Base-by-base conservation (phyloP, 2,797 vertebrate species). In the Epinephelus malabaricus region DNA sequence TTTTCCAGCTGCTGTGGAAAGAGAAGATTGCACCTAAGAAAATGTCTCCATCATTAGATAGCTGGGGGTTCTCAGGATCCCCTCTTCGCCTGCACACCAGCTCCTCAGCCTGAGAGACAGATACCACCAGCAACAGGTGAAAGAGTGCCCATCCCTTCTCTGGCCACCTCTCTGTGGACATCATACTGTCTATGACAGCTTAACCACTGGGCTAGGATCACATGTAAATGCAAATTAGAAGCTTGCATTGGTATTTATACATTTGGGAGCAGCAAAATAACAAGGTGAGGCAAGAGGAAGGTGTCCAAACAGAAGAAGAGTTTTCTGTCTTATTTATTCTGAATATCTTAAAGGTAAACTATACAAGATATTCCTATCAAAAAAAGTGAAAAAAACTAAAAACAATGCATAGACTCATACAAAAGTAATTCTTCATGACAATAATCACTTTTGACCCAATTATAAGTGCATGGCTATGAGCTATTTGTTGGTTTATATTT, bases 1-100 rank as follows among this genome's bases (percentile, higher is more conserved):
- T 65, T 23, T 84, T 78, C 92, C 91, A 94, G 79, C 85, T 94
- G 55, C 84, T 92, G 82, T 94, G 94, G 46, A 95, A 93, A n/a
- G 91, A 87, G 12, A 94, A 94, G 23, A 94, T 84, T 2, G 90
- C 94, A 62, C 94, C 94, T n/a, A 95, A 58, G 43, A 90, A 67
- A 18, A 94, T 90, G 79, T 94, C 88, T 9, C 94, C 94, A 23
- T 92, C 69, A 50, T 92, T 92, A 27, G 43, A 89, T 43, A 94
- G 58, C 38, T 91, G 89, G 21, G 92, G 94, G 18, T 76, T 82
- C 47, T 92, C 89, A 58, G 78, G 65, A 23, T 87, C 81, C 34
- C 89, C 94, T 67, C 64, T 88, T 23, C 68, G 85, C 11, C 45
- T 78, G 73, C 93, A 95, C 6, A 78, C 2, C 9, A 47, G 63